Conservation (phyloP, 2,113 vertebrate species). For the Aspidoscelis tigris region DNA sequence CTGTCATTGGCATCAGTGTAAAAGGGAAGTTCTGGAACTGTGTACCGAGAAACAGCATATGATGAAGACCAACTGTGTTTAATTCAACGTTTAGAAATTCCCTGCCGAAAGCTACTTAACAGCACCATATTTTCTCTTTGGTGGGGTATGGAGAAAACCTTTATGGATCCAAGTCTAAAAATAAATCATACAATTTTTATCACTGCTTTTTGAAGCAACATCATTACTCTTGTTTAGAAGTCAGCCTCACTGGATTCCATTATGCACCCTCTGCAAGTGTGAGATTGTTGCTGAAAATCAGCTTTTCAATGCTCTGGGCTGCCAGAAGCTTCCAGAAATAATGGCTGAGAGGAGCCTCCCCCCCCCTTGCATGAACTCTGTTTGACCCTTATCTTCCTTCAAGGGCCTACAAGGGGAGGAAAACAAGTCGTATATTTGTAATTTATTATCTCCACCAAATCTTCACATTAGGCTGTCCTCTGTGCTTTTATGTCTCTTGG, state of each 20-base stretch:
- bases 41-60: no score
- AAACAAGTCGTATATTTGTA: not conserved
- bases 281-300: not conserved
- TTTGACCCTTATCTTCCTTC: not conserved
- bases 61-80: no score
- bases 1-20: no score
- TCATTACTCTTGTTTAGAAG: not conserved
- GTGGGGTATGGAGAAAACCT: not conserved
- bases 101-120: not conserved
- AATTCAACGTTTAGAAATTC: no score
- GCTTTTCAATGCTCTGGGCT: not conserved
- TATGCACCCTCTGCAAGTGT: not conserved
- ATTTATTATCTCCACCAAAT: not conserved
- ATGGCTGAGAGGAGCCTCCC: not conserved
- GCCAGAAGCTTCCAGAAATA: conserved; percentile 3
- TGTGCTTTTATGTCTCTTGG: not conserved
- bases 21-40: no score
- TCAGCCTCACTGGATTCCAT: not conserved
- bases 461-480: not conserved
- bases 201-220: not conserved
- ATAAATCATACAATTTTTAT: conserved; percentile 3
- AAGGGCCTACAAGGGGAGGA: not conserved
- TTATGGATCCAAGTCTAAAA: not conserved
- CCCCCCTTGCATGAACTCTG: not conserved
- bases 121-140: not conserved